Conservation (phyloP, 1,140 invertebrate species). For the Caenorhabditis latens region DNA sequence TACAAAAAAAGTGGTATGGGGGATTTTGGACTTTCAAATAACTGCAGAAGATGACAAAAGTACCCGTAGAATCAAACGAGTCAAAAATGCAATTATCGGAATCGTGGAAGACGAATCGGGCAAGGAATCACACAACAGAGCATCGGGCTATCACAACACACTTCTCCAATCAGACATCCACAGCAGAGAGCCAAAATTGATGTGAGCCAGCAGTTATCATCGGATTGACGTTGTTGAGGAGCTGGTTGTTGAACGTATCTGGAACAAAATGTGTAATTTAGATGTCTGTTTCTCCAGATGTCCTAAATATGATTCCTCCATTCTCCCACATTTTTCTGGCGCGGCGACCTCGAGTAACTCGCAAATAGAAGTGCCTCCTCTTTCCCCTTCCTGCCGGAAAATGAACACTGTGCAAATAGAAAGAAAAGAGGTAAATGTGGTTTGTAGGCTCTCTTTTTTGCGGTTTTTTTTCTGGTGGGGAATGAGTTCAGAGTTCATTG, state of each 20-base stretch:
- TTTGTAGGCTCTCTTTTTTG: conserved; percentile 6
- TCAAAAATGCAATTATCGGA: conserved; percentile 22
- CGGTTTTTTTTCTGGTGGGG: too few species aligned
- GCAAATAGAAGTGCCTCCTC: conserved; percentile 33
- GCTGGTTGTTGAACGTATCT: conserved; percentile 59
- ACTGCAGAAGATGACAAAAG: neutral
- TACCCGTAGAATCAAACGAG: neutral
- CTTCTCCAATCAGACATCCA: conserved; percentile 60
- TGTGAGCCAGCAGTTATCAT: conserved; percentile 56
- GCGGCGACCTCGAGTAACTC: neutral
- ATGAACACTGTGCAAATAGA: conserved; percentile 51
- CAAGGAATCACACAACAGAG: conserved; percentile 59
- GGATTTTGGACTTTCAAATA: too few species aligned
- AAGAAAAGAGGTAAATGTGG: conserved; percentile 33
- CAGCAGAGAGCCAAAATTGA: conserved; percentile 58
- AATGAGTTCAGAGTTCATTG: neutral
- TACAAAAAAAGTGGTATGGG: neutral
- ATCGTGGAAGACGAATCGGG: conserved; percentile 44
- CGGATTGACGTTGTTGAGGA: conserved; percentile 24
- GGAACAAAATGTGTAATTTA: neutral
- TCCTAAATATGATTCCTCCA: too few species aligned
- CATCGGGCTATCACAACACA: conserved; percentile 57
- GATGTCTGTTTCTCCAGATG: too few species aligned
- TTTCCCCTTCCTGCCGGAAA: neutral
- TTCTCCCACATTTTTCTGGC: too few species aligned